Conservation (phyloP, 2,113 vertebrate genomes). For the Fulica atra region DNA sequence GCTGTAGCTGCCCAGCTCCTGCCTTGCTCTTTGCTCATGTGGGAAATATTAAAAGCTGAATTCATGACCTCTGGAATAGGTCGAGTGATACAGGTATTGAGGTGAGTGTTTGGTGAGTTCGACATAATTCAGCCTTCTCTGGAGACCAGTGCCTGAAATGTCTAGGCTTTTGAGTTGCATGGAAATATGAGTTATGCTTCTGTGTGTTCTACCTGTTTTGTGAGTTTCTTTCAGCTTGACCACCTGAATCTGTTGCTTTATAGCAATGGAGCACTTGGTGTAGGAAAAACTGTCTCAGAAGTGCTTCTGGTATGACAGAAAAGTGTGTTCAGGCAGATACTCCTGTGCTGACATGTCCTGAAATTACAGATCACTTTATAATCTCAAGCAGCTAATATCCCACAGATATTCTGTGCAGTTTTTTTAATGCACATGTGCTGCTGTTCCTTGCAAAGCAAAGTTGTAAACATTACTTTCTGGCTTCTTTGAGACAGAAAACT, state of each 20-base stretch:
- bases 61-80: neutral
- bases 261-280: neutral
- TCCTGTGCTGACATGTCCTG: slow-evolving; percentile 3
- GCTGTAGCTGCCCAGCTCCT: neutral
- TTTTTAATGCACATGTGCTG: neutral
- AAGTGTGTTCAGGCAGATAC: neutral
- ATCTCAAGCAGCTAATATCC: neutral
- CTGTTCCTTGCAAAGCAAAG: neutral
- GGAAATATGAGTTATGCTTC: neutral
- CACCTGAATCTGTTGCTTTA: neutral
- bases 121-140: neutral
- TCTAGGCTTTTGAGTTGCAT: neutral
- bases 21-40: neutral
- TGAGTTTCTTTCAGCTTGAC: neutral
- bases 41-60: neutral
- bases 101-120: neutral
- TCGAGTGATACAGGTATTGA: neutral
- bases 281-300: neutral
- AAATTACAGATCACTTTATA: neutral
- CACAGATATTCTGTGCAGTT: neutral
- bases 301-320: neutral
- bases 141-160: neutral
- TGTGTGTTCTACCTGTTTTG: neutral
- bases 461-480: neutral
- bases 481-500: neutral